These are phyloP conservation scores for Dolichopus griseipennis DNA, from an alignment of 2,888 invertebrate genomes.

Conservation along the genomic window DNA sequence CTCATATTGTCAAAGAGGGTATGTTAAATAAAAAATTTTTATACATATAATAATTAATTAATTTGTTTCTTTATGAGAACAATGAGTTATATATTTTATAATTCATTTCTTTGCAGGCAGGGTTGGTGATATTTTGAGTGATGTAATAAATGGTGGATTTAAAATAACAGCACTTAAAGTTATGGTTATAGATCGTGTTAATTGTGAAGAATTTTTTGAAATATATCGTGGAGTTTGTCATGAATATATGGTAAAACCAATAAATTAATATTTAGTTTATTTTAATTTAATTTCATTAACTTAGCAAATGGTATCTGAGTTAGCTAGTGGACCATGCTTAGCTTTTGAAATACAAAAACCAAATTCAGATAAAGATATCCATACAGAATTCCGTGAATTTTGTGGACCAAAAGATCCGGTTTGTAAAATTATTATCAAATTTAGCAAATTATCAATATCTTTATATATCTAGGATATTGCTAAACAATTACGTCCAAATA, in stretches of 20 bases:
- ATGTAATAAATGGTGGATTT: slow-evolving; percentile 68
- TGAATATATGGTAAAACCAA: slow-evolving; percentile 57
- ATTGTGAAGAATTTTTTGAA: slow-evolving; percentile 86
- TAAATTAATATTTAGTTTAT: background rate
- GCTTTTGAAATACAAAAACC: slow-evolving; percentile 72
- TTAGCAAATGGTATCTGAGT: slow-evolving; percentile 73
- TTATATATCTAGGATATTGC: slow-evolving; percentile 62
- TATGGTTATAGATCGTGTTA: slow-evolving; percentile 66
- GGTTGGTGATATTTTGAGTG: slow-evolving; percentile 60
- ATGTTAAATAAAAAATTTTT: slow-evolving; percentile 22
- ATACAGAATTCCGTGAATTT: slow-evolving; percentile 68
- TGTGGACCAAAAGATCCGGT: slow-evolving; percentile 89
- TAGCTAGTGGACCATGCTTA: slow-evolving; percentile 76
- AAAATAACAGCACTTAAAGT: slow-evolving; percentile 71
- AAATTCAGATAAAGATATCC: slow-evolving; percentile 48
- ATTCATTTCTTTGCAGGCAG: slow-evolving; percentile 28
- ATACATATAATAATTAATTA: too few species aligned
- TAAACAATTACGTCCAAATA: slow-evolving; percentile 69
- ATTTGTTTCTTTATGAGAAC: too few species aligned
- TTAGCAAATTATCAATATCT: slow-evolving; percentile 10
- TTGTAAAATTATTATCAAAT: slow-evolving; percentile 32
- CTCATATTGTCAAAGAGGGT: slow-evolving; percentile 75
- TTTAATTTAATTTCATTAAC: slow-evolving; percentile 10
- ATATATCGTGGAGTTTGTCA: slow-evolving; percentile 83
- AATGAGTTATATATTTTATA: background rate